Evolutionary conservation across 1,140 invertebrate species (phyloP).

Genomic region (Eumaeus atala): DNA sequence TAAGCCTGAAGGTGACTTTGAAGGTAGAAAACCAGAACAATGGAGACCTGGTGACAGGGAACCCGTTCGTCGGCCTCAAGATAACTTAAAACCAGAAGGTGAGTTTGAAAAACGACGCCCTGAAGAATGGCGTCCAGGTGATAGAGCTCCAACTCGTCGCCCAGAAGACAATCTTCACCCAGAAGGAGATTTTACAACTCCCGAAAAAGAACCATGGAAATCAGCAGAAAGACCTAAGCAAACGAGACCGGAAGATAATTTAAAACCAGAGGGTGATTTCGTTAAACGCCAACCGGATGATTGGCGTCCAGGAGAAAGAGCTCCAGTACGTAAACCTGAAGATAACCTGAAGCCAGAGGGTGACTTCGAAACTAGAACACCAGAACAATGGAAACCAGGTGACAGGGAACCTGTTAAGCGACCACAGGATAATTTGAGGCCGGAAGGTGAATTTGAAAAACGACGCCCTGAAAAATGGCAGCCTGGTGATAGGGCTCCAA

Average conservation of each 20-base stretch:
- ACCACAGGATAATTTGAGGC: slow-evolving; percentile 75
- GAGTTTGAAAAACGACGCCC: slow-evolving; percentile 73
- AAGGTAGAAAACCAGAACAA: slow-evolving; percentile 56
- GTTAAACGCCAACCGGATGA: slow-evolving; percentile 74
- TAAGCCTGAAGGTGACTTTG: slow-evolving; percentile 76
- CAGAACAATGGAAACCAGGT: slow-evolving; percentile 63
- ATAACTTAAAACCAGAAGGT: slow-evolving; percentile 77
- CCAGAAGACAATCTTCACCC: slow-evolving; percentile 75
- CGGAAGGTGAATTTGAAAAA: slow-evolving; percentile 76
- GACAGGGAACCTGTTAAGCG: slow-evolving; percentile 75
- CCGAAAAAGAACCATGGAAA: slow-evolving; percentile 54
- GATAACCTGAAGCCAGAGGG: slow-evolving; percentile 76
- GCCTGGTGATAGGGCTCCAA: slow-evolving; percentile 73
- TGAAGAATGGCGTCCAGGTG: slow-evolving; percentile 71
- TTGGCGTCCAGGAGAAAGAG: slow-evolving; percentile 60
- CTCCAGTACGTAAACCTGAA: slow-evolving; percentile 58
- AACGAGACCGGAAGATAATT: slow-evolving; percentile 60
- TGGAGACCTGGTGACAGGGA: slow-evolving; percentile 74
- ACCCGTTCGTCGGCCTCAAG: slow-evolving; percentile 69
- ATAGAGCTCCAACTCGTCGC: slow-evolving; percentile 70
- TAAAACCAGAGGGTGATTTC: slow-evolving; percentile 73
- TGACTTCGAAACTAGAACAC: slow-evolving; percentile 72
- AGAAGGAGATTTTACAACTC: slow-evolving; percentile 76
- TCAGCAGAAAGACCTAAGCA: slow-evolving; percentile 67
- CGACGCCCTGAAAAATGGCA: slow-evolving; percentile 60